phyloP scores from a whole-genome alignment of 2,797 vertebrate genomes.

The Chloroceryle inda region DNA sequence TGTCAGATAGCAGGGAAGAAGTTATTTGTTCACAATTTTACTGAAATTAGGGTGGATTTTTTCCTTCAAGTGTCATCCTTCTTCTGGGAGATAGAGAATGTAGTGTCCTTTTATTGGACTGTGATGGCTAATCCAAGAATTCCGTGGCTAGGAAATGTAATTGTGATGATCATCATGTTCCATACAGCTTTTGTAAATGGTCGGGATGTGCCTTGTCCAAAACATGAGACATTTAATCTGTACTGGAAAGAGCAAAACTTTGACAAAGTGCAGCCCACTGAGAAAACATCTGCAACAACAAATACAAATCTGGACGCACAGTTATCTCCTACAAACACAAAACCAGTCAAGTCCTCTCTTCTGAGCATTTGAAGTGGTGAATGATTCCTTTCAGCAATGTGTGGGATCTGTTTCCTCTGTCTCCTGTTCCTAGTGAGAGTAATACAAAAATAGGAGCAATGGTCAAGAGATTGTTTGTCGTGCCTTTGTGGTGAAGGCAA shows the following conservation, averaged over 20 bases:
- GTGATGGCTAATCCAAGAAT: background rate
- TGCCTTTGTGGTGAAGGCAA: background rate
- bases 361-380: background rate
- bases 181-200: background rate
- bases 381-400: background rate
- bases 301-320: too few species aligned
- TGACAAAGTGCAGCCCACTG: background rate
- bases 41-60: background rate
- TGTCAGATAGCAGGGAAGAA: background rate
- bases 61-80: background rate
- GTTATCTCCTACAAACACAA: background rate
- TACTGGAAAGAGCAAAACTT: background rate
- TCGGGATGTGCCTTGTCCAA: background rate
- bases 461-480: fast-evolving
- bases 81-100: background rate
- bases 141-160: background rate
- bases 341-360: background rate
- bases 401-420: background rate
- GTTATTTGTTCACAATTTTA: background rate
- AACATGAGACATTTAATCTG: background rate
- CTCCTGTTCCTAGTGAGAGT: background rate
- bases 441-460: background rate
- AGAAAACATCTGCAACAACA: background rate
- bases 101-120: background rate
- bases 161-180: background rate